A percentile compares a stretch with the other conserved stretches of the same genome.
phyloP scores from a whole-genome alignment of 2,888 invertebrate species.

The Ochropleura plecta region DNA sequence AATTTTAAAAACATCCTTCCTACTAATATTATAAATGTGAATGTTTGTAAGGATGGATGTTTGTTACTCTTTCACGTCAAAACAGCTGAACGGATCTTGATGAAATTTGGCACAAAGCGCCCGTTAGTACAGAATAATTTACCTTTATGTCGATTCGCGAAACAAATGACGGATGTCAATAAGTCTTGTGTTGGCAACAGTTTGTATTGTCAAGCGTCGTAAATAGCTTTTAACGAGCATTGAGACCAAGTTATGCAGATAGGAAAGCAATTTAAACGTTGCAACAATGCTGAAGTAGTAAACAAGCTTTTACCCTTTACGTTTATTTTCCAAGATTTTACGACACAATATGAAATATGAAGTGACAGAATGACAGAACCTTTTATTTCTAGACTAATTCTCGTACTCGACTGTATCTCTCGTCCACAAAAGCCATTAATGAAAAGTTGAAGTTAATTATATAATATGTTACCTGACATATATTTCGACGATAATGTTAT shows the following conservation, averaged over 20 bases:
- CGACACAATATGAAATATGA: background rate
- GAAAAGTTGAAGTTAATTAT: no score
- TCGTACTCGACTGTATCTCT: no score
- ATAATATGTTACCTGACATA: background rate
- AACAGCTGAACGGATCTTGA: no score
- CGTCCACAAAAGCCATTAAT: no score
- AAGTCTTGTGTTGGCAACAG: conserved; percentile 29
- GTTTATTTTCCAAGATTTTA: background rate
- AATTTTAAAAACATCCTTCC: conserved; percentile 10
- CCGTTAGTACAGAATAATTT: no score
- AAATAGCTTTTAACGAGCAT: conserved; percentile 38
- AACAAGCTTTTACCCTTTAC: background rate
- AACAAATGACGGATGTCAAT: conserved; percentile 11
- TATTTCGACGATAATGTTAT: background rate
- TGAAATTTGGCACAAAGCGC: no score
- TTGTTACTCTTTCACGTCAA: no score
- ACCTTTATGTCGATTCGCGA: no score
- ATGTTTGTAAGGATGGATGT: no score
- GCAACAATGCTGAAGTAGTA: conserved; percentile 20
- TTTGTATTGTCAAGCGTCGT: conserved; percentile 21
- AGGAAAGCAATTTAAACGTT: conserved; percentile 28
- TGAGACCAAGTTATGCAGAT: conserved; percentile 13
- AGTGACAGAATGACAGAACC: no score
- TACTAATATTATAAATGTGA: no score
- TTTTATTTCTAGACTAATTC: background rate